These are phyloP conservation scores for Saimiri boliviensis DNA, from an alignment of 2,113 vertebrate species.

Conservation along the genomic window DNA sequence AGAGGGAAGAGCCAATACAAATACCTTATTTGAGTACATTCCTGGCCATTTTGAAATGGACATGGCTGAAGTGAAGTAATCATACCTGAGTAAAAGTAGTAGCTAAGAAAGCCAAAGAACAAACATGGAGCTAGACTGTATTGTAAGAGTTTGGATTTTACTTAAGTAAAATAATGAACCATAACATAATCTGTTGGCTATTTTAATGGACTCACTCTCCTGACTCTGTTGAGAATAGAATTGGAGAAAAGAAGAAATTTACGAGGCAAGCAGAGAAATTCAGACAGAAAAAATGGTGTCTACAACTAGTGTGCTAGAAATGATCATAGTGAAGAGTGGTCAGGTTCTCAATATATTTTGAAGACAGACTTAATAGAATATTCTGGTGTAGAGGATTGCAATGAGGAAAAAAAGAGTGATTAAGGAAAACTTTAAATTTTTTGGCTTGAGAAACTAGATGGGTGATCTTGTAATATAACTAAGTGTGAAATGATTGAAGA, in stretches of 20 bases:
- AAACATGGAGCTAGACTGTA: neutral
- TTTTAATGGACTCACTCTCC: neutral
- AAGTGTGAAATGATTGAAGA: neutral
- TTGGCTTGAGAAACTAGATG: neutral
- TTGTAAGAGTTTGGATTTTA: neutral
- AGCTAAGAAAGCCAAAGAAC: neutral
- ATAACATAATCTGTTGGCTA: neutral
- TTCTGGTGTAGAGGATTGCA: neutral
- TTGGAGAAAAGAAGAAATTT: neutral
- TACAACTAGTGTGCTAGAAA: neutral
- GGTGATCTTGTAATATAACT: neutral
- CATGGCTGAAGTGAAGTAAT: neutral
- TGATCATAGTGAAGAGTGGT: neutral
- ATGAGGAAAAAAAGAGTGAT: neutral
- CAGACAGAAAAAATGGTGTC: neutral
- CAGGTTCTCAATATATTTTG: neutral
- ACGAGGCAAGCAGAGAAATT: neutral
- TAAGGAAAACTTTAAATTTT: neutral
- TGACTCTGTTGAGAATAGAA: neutral
- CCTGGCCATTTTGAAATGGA: neutral
- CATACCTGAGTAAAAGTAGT: neutral
- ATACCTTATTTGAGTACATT: neutral
- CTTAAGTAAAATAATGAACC: neutral
- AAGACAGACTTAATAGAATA: neutral
- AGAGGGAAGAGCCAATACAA: neutral